phyloP scores from a whole-genome alignment of 2,888 invertebrate species.

The Harpalus rufipes region DNA sequence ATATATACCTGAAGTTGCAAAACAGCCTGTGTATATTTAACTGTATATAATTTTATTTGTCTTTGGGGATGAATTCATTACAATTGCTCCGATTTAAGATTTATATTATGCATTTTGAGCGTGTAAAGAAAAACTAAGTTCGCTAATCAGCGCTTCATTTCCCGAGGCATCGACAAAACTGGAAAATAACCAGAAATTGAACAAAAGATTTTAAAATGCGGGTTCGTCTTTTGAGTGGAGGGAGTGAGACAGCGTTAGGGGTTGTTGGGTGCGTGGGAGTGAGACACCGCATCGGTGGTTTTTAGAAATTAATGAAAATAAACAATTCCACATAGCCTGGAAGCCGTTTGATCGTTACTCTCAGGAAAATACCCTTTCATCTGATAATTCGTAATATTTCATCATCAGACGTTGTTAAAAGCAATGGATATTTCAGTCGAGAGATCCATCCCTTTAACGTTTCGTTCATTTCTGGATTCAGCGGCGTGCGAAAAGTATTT shows the following conservation, averaged over 20 bases:
- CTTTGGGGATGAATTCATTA: too few species aligned
- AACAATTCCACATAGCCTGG: conserved; percentile 66
- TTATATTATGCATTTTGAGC: not conserved
- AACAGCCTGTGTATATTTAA: too few species aligned
- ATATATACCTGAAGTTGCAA: too few species aligned
- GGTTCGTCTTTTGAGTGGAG: conserved; percentile 64
- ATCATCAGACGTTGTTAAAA: conserved; percentile 67
- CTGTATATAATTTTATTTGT: too few species aligned
- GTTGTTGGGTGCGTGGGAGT: conserved; percentile 7
- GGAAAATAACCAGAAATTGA: conserved; percentile 64
- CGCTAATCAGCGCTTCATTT: conserved; percentile 42
- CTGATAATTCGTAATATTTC: conserved; percentile 67
- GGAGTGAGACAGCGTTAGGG: conserved; percentile 23
- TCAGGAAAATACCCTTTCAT: conserved; percentile 66
- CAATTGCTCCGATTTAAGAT: not conserved
- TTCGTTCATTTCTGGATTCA: conserved; percentile 56
- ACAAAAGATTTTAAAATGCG: conserved; percentile 66
- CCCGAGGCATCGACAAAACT: conserved; percentile 54
- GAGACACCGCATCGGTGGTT: conserved; percentile 55
- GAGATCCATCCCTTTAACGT: conserved; percentile 54
- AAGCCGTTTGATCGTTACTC: conserved; percentile 65
- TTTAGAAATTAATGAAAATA: conserved; percentile 67
- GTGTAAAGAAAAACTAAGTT: conserved; percentile 49
- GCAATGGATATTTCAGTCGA: conserved; percentile 65
- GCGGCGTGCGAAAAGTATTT: conserved; percentile 33